These are phyloP conservation scores for Drosophila elegans DNA, from an alignment of 1,140 invertebrate species.

Conservation along the genomic window DNA sequence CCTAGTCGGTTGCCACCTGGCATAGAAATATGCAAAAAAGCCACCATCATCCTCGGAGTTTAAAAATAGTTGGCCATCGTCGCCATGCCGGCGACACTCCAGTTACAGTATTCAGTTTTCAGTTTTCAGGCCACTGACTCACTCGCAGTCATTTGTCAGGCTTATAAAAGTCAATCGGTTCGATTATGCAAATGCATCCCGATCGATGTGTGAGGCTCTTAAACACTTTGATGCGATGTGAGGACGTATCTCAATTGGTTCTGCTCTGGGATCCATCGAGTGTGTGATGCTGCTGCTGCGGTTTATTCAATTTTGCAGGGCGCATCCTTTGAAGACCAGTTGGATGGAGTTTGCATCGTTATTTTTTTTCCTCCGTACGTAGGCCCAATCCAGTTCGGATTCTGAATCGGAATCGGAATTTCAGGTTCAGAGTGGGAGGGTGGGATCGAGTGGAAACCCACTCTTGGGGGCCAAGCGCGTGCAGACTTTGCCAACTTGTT, in stretches of 20 bases:
- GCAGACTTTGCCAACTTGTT: conserved; percentile 74
- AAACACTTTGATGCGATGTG: conserved; percentile 30
- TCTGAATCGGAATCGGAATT: conserved; percentile 10
- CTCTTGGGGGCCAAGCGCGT: conserved; percentile 54
- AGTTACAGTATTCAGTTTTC: conserved; percentile 22
- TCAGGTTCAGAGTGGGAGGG: conserved; percentile 39
- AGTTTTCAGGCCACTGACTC: conserved; percentile 46
- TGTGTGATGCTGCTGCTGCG: not conserved
- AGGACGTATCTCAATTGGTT: conserved; percentile 36
- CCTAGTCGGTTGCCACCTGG: not conserved
- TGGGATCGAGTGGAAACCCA: conserved; percentile 31
- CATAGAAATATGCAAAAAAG: conserved; percentile 19
- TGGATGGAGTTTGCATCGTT: not conserved
- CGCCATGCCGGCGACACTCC: conserved; percentile 8
- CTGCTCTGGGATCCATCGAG: conserved; percentile 3
- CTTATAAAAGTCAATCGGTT: conserved; percentile 51
- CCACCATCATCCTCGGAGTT: conserved; percentile 17
- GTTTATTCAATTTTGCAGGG: conserved; percentile 25
- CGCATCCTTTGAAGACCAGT: conserved; percentile 50
- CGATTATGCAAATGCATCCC: conserved; percentile 45
- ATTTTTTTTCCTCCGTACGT: not conserved
- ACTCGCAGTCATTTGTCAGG: conserved; percentile 49
- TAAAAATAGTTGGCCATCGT: conserved; percentile 10
- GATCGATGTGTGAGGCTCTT: conserved; percentile 27
- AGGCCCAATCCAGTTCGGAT: conserved; percentile 21